These are phyloP conservation scores for Drosophila insularis DNA, from an alignment of 1,140 invertebrate genomes.

Conservation along the genomic window DNA sequence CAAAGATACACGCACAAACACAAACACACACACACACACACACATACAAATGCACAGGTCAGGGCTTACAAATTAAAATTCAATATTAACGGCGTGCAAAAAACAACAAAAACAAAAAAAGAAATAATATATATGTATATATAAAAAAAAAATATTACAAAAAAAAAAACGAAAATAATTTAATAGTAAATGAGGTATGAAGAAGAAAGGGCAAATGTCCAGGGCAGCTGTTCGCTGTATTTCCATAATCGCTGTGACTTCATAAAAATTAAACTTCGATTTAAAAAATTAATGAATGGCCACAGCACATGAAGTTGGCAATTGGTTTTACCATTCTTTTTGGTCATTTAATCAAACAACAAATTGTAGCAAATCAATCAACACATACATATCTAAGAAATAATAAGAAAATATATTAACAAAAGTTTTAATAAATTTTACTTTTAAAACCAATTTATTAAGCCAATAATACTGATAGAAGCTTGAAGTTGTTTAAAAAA, in stretches of 20 bases:
- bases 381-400: too few species aligned
- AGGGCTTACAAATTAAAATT: slow-evolving; percentile 80
- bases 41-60: slow-evolving; percentile 23
- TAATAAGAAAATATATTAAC: too few species aligned
- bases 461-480: too few species aligned
- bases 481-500: too few species aligned
- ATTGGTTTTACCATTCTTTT: too few species aligned
- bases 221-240: slow-evolving; percentile 46
- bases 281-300: slow-evolving; percentile 73
- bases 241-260: slow-evolving; percentile 81
- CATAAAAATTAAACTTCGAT: slow-evolving; percentile 81
- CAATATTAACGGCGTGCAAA: slow-evolving; percentile 76
- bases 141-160: too few species aligned
- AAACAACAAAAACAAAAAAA: slow-evolving; percentile 28
- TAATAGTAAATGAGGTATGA: slow-evolving; percentile 52
- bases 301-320: background rate
- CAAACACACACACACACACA: slow-evolving; percentile 39
- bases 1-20: slow-evolving; percentile 61
- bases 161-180: slow-evolving; percentile 75
- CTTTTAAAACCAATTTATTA: too few species aligned
- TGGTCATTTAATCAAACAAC: too few species aligned
- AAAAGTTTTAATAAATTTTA: too few species aligned
- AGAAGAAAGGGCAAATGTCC: background rate
- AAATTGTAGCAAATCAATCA: too few species aligned
- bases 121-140: too few species aligned